Percentiles rank a stretch among this genome's conserved stretches.
These are phyloP conservation scores for Tragelaphus scriptus DNA, from an alignment of 2,113 vertebrate genomes.

Conservation along the genomic window DNA sequence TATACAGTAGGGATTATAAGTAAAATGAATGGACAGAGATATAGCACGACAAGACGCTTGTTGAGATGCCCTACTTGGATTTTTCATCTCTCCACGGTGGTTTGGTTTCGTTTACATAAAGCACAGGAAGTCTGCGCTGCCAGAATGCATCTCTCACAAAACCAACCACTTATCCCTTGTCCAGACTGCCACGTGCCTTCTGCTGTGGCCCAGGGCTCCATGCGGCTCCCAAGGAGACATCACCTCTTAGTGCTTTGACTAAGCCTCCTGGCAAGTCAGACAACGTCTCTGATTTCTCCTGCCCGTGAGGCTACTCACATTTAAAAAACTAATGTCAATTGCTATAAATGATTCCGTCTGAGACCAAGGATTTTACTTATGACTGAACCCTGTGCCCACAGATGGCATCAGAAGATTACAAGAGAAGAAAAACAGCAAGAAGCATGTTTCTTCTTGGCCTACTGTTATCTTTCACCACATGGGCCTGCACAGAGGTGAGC, in stretches of 20 bases:
- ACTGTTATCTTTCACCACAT: not conserved
- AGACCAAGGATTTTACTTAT: conserved; percentile 14
- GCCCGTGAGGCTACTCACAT: not conserved
- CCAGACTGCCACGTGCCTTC: not conserved
- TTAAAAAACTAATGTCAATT: not conserved
- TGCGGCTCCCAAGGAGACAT: not conserved
- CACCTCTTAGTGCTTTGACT: no score
- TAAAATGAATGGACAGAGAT: not conserved
- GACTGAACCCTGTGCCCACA: not conserved
- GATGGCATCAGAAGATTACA: not conserved
- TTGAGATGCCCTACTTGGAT: not conserved
- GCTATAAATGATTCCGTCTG: not conserved
- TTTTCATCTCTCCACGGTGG: not conserved
- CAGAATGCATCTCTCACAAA: not conserved
- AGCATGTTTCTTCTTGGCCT: conserved; percentile 20
- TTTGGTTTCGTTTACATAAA: not conserved
- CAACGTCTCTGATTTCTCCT: not conserved
- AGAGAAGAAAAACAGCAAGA: not conserved
- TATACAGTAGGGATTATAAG: not conserved
- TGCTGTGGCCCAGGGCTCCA: not conserved
- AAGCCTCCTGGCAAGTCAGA: not conserved
- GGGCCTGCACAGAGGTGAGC: not conserved
- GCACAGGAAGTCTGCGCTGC: not conserved
- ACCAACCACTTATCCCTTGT: not conserved
- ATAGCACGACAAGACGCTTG: not conserved